Base-by-base conservation (phyloP, 2,113 vertebrate genomes). In the Cavia porcellus region DNA sequence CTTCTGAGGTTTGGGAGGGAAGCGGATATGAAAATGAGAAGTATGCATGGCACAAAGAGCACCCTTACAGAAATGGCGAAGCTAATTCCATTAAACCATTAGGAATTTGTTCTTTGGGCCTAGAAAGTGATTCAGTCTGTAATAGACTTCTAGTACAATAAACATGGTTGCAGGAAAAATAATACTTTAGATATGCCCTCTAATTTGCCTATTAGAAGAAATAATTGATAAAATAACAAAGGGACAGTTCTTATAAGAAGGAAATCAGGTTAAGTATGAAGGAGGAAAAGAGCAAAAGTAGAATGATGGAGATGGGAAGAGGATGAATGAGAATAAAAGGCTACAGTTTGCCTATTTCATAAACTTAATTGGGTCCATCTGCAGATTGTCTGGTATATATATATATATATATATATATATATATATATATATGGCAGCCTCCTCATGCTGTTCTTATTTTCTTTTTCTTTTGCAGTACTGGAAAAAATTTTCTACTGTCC, bases 1-100 rank as follows among this genome's bases (percentile, higher is more conserved):
- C 35, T 77, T 96, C 57, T 57, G 74, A 91, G 5, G 1, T 79
- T 84, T 47, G n/a, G 20, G 42, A 87, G 25, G 17, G 32, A 91
- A 93, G 86, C 17, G 77, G 28, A 52, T 64, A 84, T 24, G 5
- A 88, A 93, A 90, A 10, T 83, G 66, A 86, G 42, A 96, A 92
- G 32, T 81, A 64, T 35, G 28, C 20, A 89, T 62, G 35, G n/a
- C 38, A 92, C n/a, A 62, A 75, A 81, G 38, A 77, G 77, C 28
- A 64, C 17, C 14, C 25, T 86, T 90, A 62, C 1, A 79, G 38
- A 96, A 85, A 88, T 59, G 32, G 6, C 45, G 19, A 85, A 52
- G 64, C 17, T 81, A 70, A 93, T 83, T 74, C 38, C 28, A 91
- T 82, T 91, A 89, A 79, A 57, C 17, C 7, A 95, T 93, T 57